Conservation (phyloP, 2,797 vertebrate genomes). For the Melanotaenia nigrans region DNA sequence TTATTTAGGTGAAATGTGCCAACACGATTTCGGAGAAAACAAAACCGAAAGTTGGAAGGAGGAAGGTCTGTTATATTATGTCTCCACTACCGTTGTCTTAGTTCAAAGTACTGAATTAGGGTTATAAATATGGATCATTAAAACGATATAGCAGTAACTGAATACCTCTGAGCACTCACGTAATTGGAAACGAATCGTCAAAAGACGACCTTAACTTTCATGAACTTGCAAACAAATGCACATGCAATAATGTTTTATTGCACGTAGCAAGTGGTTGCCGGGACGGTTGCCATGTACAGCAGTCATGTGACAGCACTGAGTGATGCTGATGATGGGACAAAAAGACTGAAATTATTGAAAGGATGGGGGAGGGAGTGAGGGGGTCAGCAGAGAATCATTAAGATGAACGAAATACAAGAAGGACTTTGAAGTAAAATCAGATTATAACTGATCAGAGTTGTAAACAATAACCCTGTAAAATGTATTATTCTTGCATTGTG, state of each 20-base stretch:
- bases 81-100: background rate
- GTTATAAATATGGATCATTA: background rate
- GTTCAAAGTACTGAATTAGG: background rate
- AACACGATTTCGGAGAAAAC: conserved; percentile 31
- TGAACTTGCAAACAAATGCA: conserved; percentile 4
- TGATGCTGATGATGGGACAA: conserved; percentile 25
- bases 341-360: background rate
- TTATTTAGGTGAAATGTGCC: background rate
- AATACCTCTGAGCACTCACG: background rate
- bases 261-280: conserved; percentile 42
- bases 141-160: background rate
- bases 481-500: background rate
- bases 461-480: background rate
- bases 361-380: background rate
- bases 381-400: background rate
- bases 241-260: conserved; percentile 10
- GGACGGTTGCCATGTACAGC: conserved; percentile 35
- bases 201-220: background rate
- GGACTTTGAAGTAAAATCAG: background rate
- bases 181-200: background rate
- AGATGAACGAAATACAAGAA: background rate
- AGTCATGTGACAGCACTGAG: conserved; percentile 40
- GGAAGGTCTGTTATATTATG: accelerated
- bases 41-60: conserved; percentile 67
- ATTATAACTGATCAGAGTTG: background rate